Base-by-base conservation (phyloP, 2,113 vertebrate genomes). In the Crotalus horridus region DNA sequence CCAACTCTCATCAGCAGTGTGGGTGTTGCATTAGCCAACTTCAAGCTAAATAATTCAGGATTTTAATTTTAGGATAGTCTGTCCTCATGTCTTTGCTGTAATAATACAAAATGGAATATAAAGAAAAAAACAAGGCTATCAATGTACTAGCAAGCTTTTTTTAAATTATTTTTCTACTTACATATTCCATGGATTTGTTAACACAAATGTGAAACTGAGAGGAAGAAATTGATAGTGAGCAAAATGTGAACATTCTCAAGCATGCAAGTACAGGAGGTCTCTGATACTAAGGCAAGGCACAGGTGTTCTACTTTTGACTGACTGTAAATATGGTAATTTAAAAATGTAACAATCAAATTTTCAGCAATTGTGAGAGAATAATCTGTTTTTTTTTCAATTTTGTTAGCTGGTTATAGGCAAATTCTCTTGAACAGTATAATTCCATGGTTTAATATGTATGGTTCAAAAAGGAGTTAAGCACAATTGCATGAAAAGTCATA, bases 191-290 rank as follows among this genome's bases (percentile, higher is more conserved):
- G 87, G 88, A 2, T 24, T 53, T 9, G 1, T 86, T 51, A 91
- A 90, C 13, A 29, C 17, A 51, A 93, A 74, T 26, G 21, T 17
- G 90, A 94, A 94, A 92, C 51, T 51, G 23, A 93, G 10, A 91
- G 12, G 86, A 91, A 6, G 46, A 51, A 93, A 92, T 33, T 56
- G n/a, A 95, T 93, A 21, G 1, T 43, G 7, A 15, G 7, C 0
- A 39, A 43, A 92, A 24, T 17, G 10, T 51, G 6, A 1, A 61
- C 59, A 51, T 90, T 91, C 12, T 56, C 90, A 93, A 91, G 74
- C 85, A 81, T 89, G 12, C 87, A 92, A 92, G 9, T 69, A 4
- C 2, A n/a, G n/a, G n/a, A 64, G 15, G 29, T 1, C 0, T 61
- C 10, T 85, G 21, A 29, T 58, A 93, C 33, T 58, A 94, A 89